Evolutionary conservation across 2,797 vertebrate genomes (phyloP).

Genomic region (Chloroceryle inda): DNA sequence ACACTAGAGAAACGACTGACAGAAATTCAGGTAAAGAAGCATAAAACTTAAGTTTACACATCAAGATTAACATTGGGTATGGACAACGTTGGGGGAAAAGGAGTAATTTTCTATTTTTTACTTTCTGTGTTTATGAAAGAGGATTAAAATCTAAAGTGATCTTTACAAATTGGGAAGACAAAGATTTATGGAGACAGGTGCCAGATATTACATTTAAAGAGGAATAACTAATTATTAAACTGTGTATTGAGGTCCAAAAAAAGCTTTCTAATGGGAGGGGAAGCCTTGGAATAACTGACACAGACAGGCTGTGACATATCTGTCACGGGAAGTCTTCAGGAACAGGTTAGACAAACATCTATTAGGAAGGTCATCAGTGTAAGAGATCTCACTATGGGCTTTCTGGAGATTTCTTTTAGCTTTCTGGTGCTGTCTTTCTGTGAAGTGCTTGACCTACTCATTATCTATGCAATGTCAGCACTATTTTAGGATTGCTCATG

Average conservation of each 20-base stretch:
- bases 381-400: not conserved
- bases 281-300: not conserved
- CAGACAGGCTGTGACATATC: not conserved
- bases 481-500: not conserved
- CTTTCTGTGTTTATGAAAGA: not conserved
- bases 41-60: not conserved
- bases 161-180: not conserved
- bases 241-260: not conserved
- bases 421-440: not conserved
- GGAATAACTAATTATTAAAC: not conserved
- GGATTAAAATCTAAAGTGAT: not conserved
- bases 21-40: conserved; percentile 89
- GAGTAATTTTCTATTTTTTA: not conserved
- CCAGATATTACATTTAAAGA: not conserved
- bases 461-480: not conserved
- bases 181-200: not conserved
- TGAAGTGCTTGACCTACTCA: not conserved
- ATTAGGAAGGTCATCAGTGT: not conserved
- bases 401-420: not conserved
- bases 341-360: not conserved
- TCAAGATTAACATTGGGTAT: not conserved
- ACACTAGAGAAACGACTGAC: conserved; percentile 87
- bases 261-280: not conserved
- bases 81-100: not conserved
- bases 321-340: not conserved